A percentile compares a stretch with the other conserved stretches of the same genome.
Conservation (phyloP, 2,113 vertebrate species). For the Carettochelys insculpta region DNA sequence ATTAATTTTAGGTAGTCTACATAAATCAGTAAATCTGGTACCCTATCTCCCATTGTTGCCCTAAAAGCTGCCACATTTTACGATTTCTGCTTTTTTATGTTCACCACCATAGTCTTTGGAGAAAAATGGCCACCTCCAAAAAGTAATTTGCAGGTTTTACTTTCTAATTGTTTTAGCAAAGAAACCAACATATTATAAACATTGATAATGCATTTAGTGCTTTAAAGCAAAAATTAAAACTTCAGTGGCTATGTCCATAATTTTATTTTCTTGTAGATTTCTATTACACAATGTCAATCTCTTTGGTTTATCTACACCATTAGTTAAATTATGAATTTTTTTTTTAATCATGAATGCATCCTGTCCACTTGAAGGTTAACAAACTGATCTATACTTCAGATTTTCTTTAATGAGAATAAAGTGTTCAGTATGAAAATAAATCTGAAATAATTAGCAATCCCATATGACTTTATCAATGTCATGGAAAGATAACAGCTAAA, state of each 20-base stretch:
- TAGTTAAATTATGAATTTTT: neutral
- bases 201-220: neutral
- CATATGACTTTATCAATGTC: constrained; percentile 17
- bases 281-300: fast-evolving
- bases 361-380: neutral
- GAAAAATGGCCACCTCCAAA: neutral
- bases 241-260: neutral
- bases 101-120: neutral
- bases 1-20: neutral
- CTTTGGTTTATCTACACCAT: neutral
- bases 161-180: fast-evolving
- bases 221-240: neutral
- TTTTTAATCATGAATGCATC: neutral
- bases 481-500: neutral
- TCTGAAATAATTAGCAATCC: constrained; percentile 17
- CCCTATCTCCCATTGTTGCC: neutral
- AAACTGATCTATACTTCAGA: neutral
- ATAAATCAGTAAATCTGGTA: neutral
- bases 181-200: fast-evolving
- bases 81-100: neutral
- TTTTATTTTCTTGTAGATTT: neutral
- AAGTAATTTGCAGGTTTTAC: fast-evolving
- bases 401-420: neutral
- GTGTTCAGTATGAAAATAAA: neutral
- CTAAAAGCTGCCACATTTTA: neutral